Evolutionary conservation across 92 coral and sea anemone genomes (phyloP), one percentile per base, ranked within the genome.

Genomic region (Paramuricea clavata): DNA sequence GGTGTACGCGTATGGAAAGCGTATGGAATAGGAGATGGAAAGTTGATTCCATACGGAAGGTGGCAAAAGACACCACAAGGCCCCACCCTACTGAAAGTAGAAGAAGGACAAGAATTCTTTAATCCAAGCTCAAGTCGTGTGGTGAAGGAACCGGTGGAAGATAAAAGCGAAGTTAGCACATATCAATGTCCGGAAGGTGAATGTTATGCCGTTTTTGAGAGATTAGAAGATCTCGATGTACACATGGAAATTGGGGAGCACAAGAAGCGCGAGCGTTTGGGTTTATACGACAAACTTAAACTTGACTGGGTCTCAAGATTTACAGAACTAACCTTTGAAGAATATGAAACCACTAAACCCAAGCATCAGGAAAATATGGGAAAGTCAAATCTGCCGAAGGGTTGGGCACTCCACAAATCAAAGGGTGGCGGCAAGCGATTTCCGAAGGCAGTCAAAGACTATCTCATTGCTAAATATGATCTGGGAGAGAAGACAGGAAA

Each of bases 1-100:
- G 91, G 94, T 2, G 23, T 93, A 22, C 76, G 95, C 76, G 94
- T 93, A 21, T 93, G 93, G 93, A 93, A 88, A 77, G 75, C 81
- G 57, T 86, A 93, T 59, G 89, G 88, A 54, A 93, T 93, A 19
- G 95, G 95, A 22, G 19, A 36, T 12, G 94, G 94, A 12, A 93
- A 93, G 85, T 42, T 19, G 33, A 25, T 93, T 42, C 89, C 92
- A 7, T 93, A 88, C 49, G 78, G 84, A 8, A 12, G n/a, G 15
- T 26, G 85, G 36, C 91, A 83, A 33, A 15, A 80, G 68, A 49
- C 69, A n/a, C 89, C 88, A 71, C 95, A 93, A 81, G 90, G 44
- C 10, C 44, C 44, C 44, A 39, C 4, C 44, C 44, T 39, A 83
- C 16, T 87, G 90, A 81, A 91, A 91, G 22, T 35, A 3, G 78